Base-by-base conservation (phyloP, 2,113 vertebrate genomes). In the Lagopus muta region DNA sequence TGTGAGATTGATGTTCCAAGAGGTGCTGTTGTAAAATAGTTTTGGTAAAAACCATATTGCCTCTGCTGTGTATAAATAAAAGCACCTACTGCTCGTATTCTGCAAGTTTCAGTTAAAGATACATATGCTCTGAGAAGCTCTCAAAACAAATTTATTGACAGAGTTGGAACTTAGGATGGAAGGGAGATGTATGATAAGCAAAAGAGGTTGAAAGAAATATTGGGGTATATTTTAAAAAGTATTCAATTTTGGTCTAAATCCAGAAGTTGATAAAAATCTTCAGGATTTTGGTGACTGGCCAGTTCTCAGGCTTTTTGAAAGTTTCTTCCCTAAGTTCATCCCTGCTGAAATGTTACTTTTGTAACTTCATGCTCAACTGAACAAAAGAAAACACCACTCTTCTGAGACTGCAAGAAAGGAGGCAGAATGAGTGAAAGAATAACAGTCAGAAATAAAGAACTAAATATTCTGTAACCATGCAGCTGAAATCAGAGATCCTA, bases 311-410 rank as follows among this genome's bases (percentile, higher is more conserved):
- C 38, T 50, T 79, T 93, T 89, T 89, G 36, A 93, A 90, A 85
- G 85, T 85, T 92, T 89, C 40, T 91, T 87, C 42, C 71, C 22
- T n/a, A 62, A 86, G 57, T 70, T 71, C 87, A 52, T 92, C 54
- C n/a, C 34, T 76, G 13, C 48, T 82, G 81, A 79, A 92, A 55
- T 75, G 71, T 76, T 92, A 42, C 74, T 79, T 91, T 87, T 70
- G 45, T 74, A 71, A 70, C 89, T 94, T 87, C 60, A 73, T 42
- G 89, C n/a, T 93, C 76, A 95, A 72, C 32, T 47, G 92, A 91
- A 96, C 71, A 92, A 91, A 94, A 95, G 75, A 87, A 73, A 92
- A 75, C 0, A 5, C 30, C 82, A 10, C 67, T 88, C 60, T 94
- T 86, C 66, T 70, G 58, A 88, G 83, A 54, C 70, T 66, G 24